phyloP scores from a whole-genome alignment of 2,888 invertebrate genomes.

The Linnaemya vulpina region DNA sequence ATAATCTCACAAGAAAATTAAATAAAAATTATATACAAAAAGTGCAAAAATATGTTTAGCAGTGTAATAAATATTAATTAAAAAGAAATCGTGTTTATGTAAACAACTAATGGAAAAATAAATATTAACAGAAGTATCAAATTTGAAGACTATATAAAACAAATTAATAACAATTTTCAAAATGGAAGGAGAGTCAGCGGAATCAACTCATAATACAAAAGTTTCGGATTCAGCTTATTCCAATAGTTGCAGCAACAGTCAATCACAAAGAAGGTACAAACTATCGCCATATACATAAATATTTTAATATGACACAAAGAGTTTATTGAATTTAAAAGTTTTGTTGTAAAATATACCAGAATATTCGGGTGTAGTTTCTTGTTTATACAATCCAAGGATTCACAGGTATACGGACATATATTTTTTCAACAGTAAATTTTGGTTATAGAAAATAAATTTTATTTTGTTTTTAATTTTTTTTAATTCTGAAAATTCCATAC shows the following conservation, averaged over 20 bases:
- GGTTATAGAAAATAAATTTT: too few relatives aligned
- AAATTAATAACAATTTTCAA: slow-evolving; percentile 50
- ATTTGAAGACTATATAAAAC: background rate
- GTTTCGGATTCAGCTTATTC: slow-evolving; percentile 92
- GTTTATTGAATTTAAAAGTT: too few relatives aligned
- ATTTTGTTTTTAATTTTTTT: too few relatives aligned
- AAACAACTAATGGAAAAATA: background rate
- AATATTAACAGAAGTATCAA: background rate
- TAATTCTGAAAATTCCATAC: too few relatives aligned
- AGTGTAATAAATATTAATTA: background rate
- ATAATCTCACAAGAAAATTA: background rate
- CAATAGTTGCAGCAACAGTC: slow-evolving; percentile 91
- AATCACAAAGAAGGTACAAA: slow-evolving; percentile 89
- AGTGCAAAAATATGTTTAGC: background rate
- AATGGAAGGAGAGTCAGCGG: slow-evolving; percentile 81
- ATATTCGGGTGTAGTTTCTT: too few relatives aligned
- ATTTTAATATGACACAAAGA: too few relatives aligned
- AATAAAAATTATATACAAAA: background rate
- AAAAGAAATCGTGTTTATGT: background rate
- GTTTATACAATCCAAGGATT: too few relatives aligned
- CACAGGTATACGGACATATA: too few relatives aligned
- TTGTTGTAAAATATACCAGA: too few relatives aligned
- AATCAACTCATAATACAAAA: slow-evolving; percentile 81
- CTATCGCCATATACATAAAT: background rate
- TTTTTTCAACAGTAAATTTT: too few relatives aligned